These are phyloP conservation scores for Hassar affinis DNA, from an alignment of 2,113 vertebrate species.

Conservation along the genomic window DNA sequence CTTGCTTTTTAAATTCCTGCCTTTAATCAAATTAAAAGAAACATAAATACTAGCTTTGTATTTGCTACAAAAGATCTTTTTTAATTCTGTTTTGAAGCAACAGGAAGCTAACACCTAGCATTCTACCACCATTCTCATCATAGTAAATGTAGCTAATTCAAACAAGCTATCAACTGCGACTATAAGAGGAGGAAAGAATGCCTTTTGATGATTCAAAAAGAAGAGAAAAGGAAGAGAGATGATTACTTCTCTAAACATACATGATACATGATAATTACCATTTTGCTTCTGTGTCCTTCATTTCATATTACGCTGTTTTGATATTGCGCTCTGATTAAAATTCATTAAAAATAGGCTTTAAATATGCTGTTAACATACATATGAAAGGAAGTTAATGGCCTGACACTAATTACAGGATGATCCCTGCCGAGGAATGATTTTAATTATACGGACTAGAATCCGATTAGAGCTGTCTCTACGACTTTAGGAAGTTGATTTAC, in stretches of 20 bases:
- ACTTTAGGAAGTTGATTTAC: conserved; percentile 37
- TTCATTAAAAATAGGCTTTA: conserved; percentile 33
- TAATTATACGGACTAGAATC: conserved; percentile 53
- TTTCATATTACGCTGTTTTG: conserved; percentile 34
- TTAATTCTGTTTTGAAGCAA: not conserved
- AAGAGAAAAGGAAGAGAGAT: not conserved
- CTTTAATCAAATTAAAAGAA: not conserved
- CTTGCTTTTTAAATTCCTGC: not conserved
- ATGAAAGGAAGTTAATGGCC: conserved; percentile 56
- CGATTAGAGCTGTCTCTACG: conserved; percentile 46
- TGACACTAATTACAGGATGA: conserved; percentile 60
- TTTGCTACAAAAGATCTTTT: not conserved
- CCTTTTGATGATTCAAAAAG: not conserved
- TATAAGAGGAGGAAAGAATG: not conserved
- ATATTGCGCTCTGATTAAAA: conserved; percentile 46
- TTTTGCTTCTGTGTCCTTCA: conserved; percentile 32
- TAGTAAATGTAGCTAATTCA: not conserved
- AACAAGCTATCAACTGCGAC: not conserved
- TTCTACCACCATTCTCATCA: not conserved
- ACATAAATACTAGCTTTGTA: not conserved
- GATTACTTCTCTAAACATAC: not conserved
- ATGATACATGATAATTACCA: conserved; percentile 3
- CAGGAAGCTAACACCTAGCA: not conserved
- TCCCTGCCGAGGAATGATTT: conserved; percentile 53
- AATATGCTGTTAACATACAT: conserved; percentile 54